These are phyloP conservation scores for Telmatherina bonti DNA, from an alignment of 2,797 vertebrate genomes.

Conservation along the genomic window DNA sequence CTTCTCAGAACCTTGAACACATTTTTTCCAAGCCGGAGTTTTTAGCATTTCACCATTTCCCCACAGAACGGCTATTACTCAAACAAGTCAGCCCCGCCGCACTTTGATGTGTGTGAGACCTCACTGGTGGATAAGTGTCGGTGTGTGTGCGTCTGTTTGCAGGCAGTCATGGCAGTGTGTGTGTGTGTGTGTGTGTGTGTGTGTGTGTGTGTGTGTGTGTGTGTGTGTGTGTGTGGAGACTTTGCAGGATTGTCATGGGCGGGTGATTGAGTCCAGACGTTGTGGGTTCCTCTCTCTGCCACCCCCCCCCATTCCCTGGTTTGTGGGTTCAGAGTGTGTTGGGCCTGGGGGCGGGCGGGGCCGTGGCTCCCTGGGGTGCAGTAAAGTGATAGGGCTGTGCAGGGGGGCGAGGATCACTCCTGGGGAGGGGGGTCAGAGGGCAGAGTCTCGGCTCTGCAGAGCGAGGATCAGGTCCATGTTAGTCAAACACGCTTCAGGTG, in stretches of 20 bases:
- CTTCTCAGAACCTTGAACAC: conserved; percentile 51
- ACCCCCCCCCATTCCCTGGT: conserved; percentile 7
- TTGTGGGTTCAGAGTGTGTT: conserved; percentile 65
- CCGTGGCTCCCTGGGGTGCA: conserved; percentile 68
- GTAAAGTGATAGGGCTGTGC: conserved; percentile 76
- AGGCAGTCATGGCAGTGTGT: conserved; percentile 8
- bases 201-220: conserved; percentile 30
- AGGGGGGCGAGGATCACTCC: conserved; percentile 52
- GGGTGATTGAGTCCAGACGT: conserved; percentile 80
- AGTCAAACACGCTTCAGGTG: conserved; percentile 62
- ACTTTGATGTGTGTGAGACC: conserved; percentile 77
- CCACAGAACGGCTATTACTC: conserved; percentile 69
- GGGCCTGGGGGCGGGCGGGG: conserved; percentile 41
- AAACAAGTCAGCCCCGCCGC: conserved; percentile 45
- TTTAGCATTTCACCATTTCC: conserved; percentile 62
- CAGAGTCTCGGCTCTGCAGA: conserved; percentile 35
- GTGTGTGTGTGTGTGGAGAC: conserved; percentile 51
- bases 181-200: conserved; percentile 47
- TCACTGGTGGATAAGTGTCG: conserved; percentile 73
- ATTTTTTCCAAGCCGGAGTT: conserved; percentile 49
- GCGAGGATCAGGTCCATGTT: conserved; percentile 48
- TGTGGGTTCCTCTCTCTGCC: conserved; percentile 61
- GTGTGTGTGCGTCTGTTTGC: conserved; percentile 38
- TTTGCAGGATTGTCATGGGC: conserved; percentile 69
- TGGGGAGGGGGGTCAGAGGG: conserved; percentile 66